Evolutionary conservation across 2,797 vertebrate species (phyloP).

Genomic region (Coluber constrictor): DNA sequence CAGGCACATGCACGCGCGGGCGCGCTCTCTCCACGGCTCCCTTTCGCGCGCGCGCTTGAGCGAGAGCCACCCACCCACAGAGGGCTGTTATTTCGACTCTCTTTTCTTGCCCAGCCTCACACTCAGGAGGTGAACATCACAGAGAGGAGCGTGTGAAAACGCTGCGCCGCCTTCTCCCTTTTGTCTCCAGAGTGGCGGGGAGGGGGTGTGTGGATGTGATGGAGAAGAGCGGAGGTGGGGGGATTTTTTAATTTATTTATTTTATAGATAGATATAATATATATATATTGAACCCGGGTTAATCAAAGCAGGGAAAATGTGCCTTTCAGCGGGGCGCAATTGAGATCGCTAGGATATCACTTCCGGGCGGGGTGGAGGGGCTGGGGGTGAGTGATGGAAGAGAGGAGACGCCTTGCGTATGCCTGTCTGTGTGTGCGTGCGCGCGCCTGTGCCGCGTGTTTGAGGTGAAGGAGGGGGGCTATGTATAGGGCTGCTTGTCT

Average conservation of each 20-base stretch:
- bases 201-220: not conserved
- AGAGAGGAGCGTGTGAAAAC: not conserved
- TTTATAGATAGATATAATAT: too few relatives aligned
- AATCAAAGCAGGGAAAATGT: not conserved
- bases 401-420: not conserved
- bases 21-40: too few relatives aligned
- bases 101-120: not conserved
- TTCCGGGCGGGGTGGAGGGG: constrained; percentile 47
- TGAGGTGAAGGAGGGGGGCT: not conserved
- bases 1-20: not conserved
- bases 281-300: not conserved
- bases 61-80: not conserved
- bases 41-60: not conserved
- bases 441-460: not conserved
- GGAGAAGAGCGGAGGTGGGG: too few relatives aligned
- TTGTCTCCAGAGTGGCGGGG: not conserved
- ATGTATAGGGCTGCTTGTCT: not conserved
- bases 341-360: constrained; percentile 42
- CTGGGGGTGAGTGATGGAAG: not conserved
- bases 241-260: not conserved
- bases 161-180: not conserved
- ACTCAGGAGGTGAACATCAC: not conserved
- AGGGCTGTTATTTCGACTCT: not conserved
- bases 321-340: not conserved
- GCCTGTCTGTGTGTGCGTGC: not conserved